A percentile compares a stretch with the other conserved stretches of the same genome.
Evolutionary conservation across 2,888 invertebrate species (phyloP).

Genomic region (Pterostichus madidus): DNA sequence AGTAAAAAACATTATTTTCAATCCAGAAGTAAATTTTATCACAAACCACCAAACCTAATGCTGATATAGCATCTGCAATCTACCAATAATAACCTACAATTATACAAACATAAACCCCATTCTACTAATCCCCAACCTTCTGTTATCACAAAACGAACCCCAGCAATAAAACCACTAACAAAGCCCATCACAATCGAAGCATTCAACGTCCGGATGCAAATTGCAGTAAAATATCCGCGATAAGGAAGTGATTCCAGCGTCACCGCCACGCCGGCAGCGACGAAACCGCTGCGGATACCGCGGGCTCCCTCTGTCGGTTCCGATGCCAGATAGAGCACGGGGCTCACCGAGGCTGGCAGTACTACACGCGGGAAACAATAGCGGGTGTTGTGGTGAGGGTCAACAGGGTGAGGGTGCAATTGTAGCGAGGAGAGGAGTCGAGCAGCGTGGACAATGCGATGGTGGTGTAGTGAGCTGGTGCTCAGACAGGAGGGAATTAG

Average conservation of each 20-base stretch:
- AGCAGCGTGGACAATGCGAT: no score
- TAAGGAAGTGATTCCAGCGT: conserved; percentile 59
- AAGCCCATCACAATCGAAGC: neutral
- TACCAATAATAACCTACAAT: neutral
- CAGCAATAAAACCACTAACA: neutral
- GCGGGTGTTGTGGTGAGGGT: conserved; percentile 32
- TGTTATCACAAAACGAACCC: conserved; percentile 40
- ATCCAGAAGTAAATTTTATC: no score
- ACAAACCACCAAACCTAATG: no score
- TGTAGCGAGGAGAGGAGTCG: neutral
- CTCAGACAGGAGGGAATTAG: neutral
- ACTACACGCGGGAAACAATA: conserved; percentile 17
- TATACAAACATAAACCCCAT: conserved; percentile 15
- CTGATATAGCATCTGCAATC: no score
- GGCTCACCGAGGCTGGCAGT: neutral
- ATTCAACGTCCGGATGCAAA: conserved; percentile 56
- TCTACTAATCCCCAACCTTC: conserved; percentile 35
- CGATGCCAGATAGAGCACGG: conserved; percentile 52
- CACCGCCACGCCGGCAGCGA: neutral
- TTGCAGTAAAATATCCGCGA: conserved; percentile 65
- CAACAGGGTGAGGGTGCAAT: conserved; percentile 25
- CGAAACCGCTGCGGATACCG: conserved; percentile 6
- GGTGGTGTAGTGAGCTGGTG: no score
- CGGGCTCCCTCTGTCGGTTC: neutral
- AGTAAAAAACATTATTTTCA: no score